These are phyloP conservation scores for Hemistola chrysoprasaria DNA, from an alignment of 2,888 invertebrate genomes.

Conservation along the genomic window DNA sequence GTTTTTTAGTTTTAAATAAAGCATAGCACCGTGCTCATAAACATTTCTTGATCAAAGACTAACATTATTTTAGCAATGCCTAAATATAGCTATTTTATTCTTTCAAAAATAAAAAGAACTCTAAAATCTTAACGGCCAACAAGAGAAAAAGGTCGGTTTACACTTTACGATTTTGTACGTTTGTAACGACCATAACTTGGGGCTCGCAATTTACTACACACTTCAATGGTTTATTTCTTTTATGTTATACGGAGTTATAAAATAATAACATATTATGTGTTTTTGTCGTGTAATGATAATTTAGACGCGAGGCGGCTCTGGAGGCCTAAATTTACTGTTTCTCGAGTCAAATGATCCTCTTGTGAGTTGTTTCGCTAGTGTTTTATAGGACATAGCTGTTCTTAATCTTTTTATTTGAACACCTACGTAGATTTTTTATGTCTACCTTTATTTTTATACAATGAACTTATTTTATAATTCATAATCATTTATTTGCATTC, in stretches of 20 bases:
- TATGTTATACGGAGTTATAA: constrained; percentile 17
- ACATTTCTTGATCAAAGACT: too few species aligned
- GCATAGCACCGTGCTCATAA: too few species aligned
- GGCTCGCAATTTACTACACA: constrained; percentile 17
- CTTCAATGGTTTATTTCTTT: constrained; percentile 16
- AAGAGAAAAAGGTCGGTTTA: constrained; percentile 14
- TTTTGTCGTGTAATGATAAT: constrained; percentile 19
- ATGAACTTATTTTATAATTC: too few species aligned
- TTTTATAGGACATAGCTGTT: too few species aligned
- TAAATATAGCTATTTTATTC: too few species aligned
- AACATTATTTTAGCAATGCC: too few species aligned
- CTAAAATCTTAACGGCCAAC: constrained; percentile 33
- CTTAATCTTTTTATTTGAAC: too few species aligned
- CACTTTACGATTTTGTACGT: constrained; percentile 23
- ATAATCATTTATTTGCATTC: too few species aligned
- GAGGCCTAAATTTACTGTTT: constrained; percentile 16
- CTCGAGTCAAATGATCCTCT: constrained; percentile 1
- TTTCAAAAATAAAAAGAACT: constrained; percentile 32
- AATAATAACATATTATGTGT: constrained; percentile 16
- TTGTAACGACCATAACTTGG: constrained; percentile 15
- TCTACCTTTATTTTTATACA: too few species aligned
- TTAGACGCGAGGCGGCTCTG: constrained; percentile 5
- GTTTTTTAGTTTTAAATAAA: too few species aligned
- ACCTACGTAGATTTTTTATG: too few species aligned
- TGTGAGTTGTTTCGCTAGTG: constrained; percentile 4